A percentile compares a stretch with the other conserved stretches of the same genome.
Conservation (phyloP, 2,888 invertebrate species). For the Ennomos quercinarius region DNA sequence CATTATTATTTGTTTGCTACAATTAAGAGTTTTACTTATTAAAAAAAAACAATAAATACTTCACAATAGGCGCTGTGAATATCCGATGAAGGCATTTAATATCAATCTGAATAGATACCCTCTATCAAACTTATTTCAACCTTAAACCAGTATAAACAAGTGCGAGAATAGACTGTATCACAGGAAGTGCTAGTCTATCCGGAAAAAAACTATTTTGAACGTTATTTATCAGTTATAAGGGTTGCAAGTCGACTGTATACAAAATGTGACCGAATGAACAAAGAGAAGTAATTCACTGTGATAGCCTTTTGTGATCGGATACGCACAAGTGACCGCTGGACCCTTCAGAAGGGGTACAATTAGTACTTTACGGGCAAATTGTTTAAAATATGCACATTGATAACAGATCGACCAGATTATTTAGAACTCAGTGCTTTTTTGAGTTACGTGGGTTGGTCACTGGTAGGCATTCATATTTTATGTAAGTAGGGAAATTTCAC, state of each 20-base stretch:
- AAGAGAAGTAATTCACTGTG: conserved; percentile 53
- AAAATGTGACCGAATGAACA: conserved; percentile 36
- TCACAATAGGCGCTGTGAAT: conserved; percentile 33
- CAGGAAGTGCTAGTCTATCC: not conserved
- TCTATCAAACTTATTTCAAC: too few relatives aligned
- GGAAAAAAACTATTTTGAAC: conserved; percentile 15
- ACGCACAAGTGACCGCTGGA: conserved; percentile 46
- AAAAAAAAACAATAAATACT: conserved; percentile 33
- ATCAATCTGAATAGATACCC: not conserved
- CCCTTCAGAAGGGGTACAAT: conserved; percentile 47
- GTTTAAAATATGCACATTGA: conserved; percentile 31
- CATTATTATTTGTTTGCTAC: conserved; percentile 16
- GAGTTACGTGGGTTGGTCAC: too few relatives aligned
- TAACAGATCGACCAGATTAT: not conserved
- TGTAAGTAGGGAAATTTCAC: too few relatives aligned
- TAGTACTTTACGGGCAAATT: conserved; percentile 50
- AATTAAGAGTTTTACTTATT: conserved; percentile 28
- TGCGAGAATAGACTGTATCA: not conserved
- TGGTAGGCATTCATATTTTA: too few relatives aligned
- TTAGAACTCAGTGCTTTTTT: not conserved
- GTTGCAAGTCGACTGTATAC: conserved; percentile 5
- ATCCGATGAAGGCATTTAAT: conserved; percentile 28
- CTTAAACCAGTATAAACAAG: too few relatives aligned
- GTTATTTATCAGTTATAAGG: conserved; percentile 14
- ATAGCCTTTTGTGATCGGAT: conserved; percentile 53